Base-by-base conservation (phyloP, 2,113 vertebrate species). In the Anhinga anhinga region DNA sequence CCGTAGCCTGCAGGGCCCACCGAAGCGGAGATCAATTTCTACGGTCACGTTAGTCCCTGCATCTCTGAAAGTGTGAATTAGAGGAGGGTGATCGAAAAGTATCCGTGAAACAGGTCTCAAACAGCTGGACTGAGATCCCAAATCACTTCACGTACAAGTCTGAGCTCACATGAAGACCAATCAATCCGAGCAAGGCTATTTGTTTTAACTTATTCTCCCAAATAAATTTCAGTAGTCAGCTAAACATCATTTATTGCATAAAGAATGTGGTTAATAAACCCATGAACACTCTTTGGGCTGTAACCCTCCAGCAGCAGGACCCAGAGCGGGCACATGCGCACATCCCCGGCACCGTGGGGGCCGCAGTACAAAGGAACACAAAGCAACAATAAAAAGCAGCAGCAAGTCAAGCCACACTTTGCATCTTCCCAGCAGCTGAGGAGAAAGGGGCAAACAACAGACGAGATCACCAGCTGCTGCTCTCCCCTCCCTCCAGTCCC, bases 11-110 rank as follows among this genome's bases (percentile, higher is more conserved):
- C 45, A 65, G 56, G 29, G 34, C 42, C 15, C 53, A 5, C 58
- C 29, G 52, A 45, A 59, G 11, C 21, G 11, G 34, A 67, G 13
- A 25, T 9, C 38, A 15, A 13, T 23, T 59, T 45, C 53, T 53
- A 25, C 0, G 0, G 6, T 4, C 53, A 6, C 1, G 3, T n/a
- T 27, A 16, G 15, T 7, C 26, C 78, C 61, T 26, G 3, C 13
- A 27, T 44, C 49, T 70, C 80, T 14, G 38, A 11, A 44, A 36
- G 49, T 0, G 21, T 17, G 13, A 36, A 55, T 21, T 11, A 27
- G 40, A 38, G 55, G 27, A n/a, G 13, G 8, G 11, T 5, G 36
- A 34, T 40, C 69, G 74, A 62, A 76, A 67, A 71, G 36, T 63
- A 62, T 13, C 20, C 8, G 21, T 17, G 61, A 74, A 70, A 58